phyloP scores from a whole-genome alignment of 2,888 invertebrate genomes.

The Yponomeuta sedellus region DNA sequence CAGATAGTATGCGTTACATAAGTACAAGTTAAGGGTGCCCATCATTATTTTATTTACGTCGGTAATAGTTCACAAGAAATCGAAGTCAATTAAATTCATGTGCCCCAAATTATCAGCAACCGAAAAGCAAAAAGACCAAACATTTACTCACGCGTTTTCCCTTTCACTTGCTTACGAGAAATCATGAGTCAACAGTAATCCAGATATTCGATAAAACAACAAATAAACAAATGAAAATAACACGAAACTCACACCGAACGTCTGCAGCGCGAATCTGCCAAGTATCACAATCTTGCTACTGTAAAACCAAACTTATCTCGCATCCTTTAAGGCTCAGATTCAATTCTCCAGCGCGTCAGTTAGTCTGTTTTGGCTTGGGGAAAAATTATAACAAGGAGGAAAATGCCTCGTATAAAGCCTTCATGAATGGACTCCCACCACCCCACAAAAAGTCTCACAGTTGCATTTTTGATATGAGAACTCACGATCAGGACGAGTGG shows the following conservation, averaged over 20 bases:
- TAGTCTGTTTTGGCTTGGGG: background rate
- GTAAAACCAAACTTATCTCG: background rate
- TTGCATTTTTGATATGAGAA: background rate
- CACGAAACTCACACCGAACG: background rate
- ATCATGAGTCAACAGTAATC: conserved; percentile 8
- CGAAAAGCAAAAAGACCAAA: background rate
- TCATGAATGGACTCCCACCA: conserved; percentile 2
- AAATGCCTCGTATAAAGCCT: background rate
- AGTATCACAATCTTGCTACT: background rate
- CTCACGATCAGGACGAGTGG: conserved; percentile 45
- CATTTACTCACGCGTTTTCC: background rate
- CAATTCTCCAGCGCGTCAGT: background rate
- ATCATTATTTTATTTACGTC: background rate
- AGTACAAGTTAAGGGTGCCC: too few relatives aligned
- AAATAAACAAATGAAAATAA: background rate
- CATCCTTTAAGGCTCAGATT: background rate
- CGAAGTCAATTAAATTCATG: background rate
- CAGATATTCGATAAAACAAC: conserved; percentile 7
- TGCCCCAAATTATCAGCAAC: background rate
- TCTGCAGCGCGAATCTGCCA: background rate
- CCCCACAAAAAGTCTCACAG: background rate
- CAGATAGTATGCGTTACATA: too few relatives aligned
- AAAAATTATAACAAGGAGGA: conserved; percentile 8
- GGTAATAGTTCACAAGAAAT: background rate
- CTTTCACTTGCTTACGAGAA: conserved; percentile 2